These are phyloP conservation scores for Clostera curtula DNA, from an alignment of 2,888 invertebrate species.

Conservation along the genomic window DNA sequence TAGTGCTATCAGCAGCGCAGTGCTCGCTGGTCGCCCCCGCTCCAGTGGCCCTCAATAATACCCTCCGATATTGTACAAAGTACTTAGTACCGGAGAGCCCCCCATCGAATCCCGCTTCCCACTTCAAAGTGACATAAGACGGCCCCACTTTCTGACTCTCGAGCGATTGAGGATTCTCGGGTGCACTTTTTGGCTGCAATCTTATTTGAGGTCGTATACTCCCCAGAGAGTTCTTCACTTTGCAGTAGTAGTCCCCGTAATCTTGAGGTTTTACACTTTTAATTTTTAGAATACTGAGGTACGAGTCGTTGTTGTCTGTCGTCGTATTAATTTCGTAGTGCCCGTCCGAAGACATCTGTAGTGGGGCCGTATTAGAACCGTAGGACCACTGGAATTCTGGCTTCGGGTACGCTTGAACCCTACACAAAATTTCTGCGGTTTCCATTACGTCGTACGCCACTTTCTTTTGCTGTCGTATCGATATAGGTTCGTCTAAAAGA, in stretches of 20 bases:
- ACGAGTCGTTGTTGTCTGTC: conserved; percentile 88
- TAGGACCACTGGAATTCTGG: conserved; percentile 95
- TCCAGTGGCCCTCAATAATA: conserved; percentile 73
- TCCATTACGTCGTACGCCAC: conserved; percentile 91
- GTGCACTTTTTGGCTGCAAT: conserved; percentile 90
- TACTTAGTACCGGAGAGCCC: conserved; percentile 91
- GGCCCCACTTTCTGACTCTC: conserved; percentile 84
- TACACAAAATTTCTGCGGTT: conserved; percentile 89
- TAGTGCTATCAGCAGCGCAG: conserved; percentile 43
- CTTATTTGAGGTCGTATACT: conserved; percentile 83
- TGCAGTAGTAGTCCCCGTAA: conserved; percentile 94
- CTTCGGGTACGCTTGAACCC: conserved; percentile 93
- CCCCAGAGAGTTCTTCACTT: conserved; percentile 88
- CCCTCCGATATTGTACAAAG: conserved; percentile 87
- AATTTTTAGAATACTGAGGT: conserved; percentile 84
- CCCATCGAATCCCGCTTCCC: conserved; percentile 94
- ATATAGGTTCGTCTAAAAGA: conserved; percentile 86
- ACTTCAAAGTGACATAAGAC: conserved; percentile 85
- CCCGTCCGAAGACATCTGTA: conserved; percentile 87
- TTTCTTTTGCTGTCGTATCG: conserved; percentile 88
- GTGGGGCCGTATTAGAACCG: conserved; percentile 81
- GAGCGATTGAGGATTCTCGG: conserved; percentile 86
- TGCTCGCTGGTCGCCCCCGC: conserved; percentile 52
- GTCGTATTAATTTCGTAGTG: conserved; percentile 90
- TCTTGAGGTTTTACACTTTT: conserved; percentile 86